Base-by-base conservation (phyloP, 1,140 invertebrate genomes). In the Temnothorax curvispinosus region DNA sequence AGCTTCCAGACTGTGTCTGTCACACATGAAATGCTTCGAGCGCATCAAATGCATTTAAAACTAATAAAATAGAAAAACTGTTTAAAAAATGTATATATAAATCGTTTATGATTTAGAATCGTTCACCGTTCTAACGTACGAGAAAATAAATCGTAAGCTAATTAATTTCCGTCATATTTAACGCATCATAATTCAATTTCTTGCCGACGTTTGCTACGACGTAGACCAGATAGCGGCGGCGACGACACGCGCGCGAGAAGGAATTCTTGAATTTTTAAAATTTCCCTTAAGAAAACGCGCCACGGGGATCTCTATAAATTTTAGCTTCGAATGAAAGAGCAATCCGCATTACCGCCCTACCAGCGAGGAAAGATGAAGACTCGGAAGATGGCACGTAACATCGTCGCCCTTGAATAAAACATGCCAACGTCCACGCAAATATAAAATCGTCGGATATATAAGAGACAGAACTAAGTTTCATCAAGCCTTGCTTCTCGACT, bases 191-290 rank as follows among this genome's bases (percentile, higher is more conserved):
- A 87, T 71, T 85, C 81, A 85, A 85, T 77, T 76, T 77, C 38
- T 47, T 50, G 81, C 64, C 27, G 74, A 56, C 62, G 64, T 38
- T 32, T 35, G 69, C 38, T 38, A 56, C 52, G 69, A 77, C 15
- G 47, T 38, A 38, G 58, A 15, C 41, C 50, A 11, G 67, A 44
- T 62, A 82, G 58, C 38, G 44, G 38, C 13, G 8, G 21, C 65
- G 65, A 15, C 41, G 41, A 27, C 9, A 44, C 52, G 54, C 38
- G 38, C 54, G 18, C 77, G 47, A 54, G 38, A 41, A 67, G 44
- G 64, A 77, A 76, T 87, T 87, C 62, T 85, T 85, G 86, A 69
- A 87, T 77, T 77, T 85, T 87, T 87, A 64, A 87, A 77, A 77
- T 67, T 74, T 65, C 54, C 76, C 52, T 76, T 77, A 56, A 76